Conservation (phyloP, 1,140 invertebrate species). For the Nymphalis io region DNA sequence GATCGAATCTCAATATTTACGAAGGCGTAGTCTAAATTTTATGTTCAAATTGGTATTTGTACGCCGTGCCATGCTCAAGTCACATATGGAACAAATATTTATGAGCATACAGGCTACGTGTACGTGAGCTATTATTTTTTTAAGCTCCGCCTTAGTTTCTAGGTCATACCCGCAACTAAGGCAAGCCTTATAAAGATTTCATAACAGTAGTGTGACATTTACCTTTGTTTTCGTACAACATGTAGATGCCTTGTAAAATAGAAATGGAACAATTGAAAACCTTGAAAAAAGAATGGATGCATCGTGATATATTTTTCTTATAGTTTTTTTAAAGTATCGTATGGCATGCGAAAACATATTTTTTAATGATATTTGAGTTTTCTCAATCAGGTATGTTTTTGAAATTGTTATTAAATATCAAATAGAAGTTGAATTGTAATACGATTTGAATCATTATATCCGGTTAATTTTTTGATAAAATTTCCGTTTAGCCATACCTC, state of each 20-base stretch:
- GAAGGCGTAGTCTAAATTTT: constrained; percentile 36
- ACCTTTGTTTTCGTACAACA: constrained; percentile 30
- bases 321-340: no score
- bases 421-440: no score
- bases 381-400: no score
- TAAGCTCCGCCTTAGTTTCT: constrained; percentile 35
- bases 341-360: no score
- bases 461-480: no score
- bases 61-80: constrained; percentile 31
- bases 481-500: no score
- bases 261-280: constrained; percentile 29
- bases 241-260: constrained; percentile 24
- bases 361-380: no score
- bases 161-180: constrained; percentile 36
- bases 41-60: constrained; percentile 39
- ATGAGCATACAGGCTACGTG: constrained; percentile 33
- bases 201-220: constrained; percentile 36
- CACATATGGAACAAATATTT: constrained; percentile 42
- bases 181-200: constrained; percentile 39
- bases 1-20: constrained; percentile 43
- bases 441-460: no score
- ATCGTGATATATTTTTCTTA: not conserved
- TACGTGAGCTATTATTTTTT: constrained; percentile 40
- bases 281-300: constrained; percentile 15
- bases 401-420: no score